These are phyloP conservation scores for Darevskia nairensis DNA, from an alignment of 2,797 vertebrate genomes.

Conservation along the genomic window DNA sequence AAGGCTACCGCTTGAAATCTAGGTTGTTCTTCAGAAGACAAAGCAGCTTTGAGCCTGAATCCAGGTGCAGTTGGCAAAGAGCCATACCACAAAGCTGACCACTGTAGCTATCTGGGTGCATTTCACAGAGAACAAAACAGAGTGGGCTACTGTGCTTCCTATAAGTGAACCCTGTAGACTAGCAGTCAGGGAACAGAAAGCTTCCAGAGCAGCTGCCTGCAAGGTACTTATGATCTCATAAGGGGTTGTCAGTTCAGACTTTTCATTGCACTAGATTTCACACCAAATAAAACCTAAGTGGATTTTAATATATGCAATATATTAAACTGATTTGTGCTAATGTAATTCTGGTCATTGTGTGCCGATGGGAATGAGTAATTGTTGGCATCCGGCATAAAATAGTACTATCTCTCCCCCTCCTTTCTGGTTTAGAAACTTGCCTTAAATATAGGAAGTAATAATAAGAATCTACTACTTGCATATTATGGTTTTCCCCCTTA, in stretches of 20 bases:
- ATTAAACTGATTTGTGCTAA: conserved; percentile 13
- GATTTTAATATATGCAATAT: background rate
- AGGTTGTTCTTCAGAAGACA: background rate
- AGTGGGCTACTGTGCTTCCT: background rate
- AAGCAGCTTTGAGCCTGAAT: conserved; percentile 7
- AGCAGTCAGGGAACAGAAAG: fast-evolving
- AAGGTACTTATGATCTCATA: background rate
- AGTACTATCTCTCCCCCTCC: fast-evolving
- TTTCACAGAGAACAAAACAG: background rate
- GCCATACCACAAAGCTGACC: background rate
- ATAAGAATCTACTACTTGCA: background rate
- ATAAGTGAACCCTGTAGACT: background rate
- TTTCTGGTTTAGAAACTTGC: background rate
- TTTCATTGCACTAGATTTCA: conserved; percentile 6
- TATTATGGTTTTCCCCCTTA: background rate
- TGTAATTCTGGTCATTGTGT: background rate
- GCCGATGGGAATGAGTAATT: background rate
- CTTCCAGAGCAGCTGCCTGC: fast-evolving
- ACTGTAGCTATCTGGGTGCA: conserved; percentile 13
- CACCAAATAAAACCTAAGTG: background rate
- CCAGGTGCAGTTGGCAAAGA: background rate
- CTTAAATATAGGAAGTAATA: background rate
- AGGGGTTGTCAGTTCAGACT: conserved; percentile 6
- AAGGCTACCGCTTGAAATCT: background rate
- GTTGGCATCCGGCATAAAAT: conserved; percentile 2